Conservation (phyloP, 2,888 invertebrate genomes). For the Plagodis pulveraria region DNA sequence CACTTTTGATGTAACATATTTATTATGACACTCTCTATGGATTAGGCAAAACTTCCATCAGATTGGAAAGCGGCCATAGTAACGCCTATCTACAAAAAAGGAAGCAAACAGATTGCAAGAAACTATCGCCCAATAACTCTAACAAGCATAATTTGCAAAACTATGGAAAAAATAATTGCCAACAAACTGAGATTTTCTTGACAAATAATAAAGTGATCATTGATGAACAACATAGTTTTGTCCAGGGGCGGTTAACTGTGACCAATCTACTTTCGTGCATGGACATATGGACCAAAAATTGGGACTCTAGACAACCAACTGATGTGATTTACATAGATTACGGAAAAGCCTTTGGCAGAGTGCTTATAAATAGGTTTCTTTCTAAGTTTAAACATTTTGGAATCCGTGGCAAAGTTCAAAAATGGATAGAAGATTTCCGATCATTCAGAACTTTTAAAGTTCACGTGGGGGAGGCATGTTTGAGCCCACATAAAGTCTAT, state of each 20-base stretch:
- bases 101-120: not conserved
- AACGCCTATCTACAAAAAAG: too few relatives aligned
- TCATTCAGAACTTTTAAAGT: not conserved
- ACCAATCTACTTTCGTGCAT: too few relatives aligned
- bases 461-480: not conserved
- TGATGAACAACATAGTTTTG: not conserved
- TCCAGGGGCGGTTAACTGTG: too few relatives aligned
- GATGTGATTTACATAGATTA: not conserved
- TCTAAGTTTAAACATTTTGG: not conserved
- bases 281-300: too few relatives aligned
- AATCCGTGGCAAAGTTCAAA: not conserved
- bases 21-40: not conserved
- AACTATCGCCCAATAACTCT: not conserved
- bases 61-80: too few relatives aligned
- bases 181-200: not conserved
- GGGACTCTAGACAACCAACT: not conserved
- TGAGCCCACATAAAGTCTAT: not conserved
- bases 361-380: not conserved
- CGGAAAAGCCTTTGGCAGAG: not conserved
- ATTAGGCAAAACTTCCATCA: not conserved
- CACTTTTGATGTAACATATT: too few relatives aligned
- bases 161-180: too few relatives aligned
- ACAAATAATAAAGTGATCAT: not conserved
- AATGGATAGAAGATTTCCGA: not conserved
- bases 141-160: not conserved